A percentile compares a stretch with the other conserved stretches of the same genome.
phyloP scores from a whole-genome alignment of 2,888 invertebrate genomes.

The Liopterus haemorrhoidalis region DNA sequence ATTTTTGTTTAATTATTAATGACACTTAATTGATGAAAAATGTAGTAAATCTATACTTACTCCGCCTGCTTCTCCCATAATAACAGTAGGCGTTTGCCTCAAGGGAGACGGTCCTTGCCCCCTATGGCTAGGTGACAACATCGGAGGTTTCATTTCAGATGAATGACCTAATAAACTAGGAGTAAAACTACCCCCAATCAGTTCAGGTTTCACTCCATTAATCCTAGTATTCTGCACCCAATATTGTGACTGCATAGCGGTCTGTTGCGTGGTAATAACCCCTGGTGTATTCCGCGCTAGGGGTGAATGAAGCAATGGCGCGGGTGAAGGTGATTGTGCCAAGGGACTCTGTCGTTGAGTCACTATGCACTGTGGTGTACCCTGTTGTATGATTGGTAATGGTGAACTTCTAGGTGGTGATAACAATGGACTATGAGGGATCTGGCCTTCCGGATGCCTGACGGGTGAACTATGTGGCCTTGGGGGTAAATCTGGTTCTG shows the following conservation, averaged over 20 bases:
- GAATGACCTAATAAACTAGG: conserved; percentile 29
- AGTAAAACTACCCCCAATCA: conserved; percentile 58
- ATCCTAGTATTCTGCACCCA: conserved; percentile 54
- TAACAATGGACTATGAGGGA: conserved; percentile 40
- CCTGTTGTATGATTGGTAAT: conserved; percentile 1
- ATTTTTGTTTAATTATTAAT: no score
- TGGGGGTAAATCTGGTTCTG: conserved; percentile 41
- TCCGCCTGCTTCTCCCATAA: conserved; percentile 90
- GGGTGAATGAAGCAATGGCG: conserved; percentile 34
- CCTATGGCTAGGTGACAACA: conserved; percentile 34
- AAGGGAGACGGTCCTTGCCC: conserved; percentile 42
- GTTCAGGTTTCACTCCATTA: conserved; percentile 76
- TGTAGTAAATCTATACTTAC: no score
- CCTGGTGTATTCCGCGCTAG: conserved; percentile 39
- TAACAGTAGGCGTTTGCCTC: conserved; percentile 74
- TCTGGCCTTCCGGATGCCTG: conserved; percentile 40
- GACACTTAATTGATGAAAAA: no score
- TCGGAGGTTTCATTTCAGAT: conserved; percentile 37
- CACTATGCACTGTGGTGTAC: no score
- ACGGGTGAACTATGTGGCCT: conserved; percentile 46
- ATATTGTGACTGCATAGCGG: conserved; percentile 40
- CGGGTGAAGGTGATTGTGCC: conserved; percentile 24
- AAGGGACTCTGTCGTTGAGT: conserved; percentile 11
- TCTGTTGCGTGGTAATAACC: conserved; percentile 40
- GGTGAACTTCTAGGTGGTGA: conserved; percentile 29